phyloP scores from a whole-genome alignment of 2,113 vertebrate species.

The Dipodomys ordii region DNA sequence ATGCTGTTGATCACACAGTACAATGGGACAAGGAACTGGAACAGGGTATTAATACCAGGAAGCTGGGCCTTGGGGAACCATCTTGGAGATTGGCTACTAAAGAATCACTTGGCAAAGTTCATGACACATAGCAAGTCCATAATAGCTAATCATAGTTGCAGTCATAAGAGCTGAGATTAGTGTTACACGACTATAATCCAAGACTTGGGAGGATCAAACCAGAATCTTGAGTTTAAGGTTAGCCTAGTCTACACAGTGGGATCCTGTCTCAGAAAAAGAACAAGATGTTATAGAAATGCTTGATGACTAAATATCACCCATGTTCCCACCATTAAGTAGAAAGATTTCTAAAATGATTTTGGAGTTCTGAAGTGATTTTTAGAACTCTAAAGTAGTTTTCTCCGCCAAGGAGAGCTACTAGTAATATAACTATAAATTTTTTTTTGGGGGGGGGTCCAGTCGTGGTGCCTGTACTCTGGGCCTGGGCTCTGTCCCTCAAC shows the following conservation, averaged over 20 bases:
- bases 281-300: not conserved
- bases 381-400: slow-evolving; percentile 19
- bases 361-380: not conserved
- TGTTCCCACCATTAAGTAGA: not conserved
- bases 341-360: not conserved
- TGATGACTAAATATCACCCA: not conserved
- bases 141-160: not conserved
- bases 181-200: not conserved
- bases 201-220: not conserved
- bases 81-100: not conserved
- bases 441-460: not conserved
- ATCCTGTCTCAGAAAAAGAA: not conserved
- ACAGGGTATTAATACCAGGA: not conserved
- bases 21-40: not conserved
- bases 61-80: not conserved
- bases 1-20: not conserved
- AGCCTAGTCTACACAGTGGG: not conserved
- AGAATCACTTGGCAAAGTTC: not conserved
- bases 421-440: not conserved
- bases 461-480: too few relatives aligned
- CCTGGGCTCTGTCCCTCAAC: too few relatives aligned
- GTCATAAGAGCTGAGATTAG: not conserved
- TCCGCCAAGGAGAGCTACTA: not conserved
- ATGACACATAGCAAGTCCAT: not conserved
- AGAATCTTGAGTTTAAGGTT: not conserved